Evolutionary conservation across 2,888 invertebrate genomes (phyloP).

Genomic region (Morinoia aosen): DNA sequence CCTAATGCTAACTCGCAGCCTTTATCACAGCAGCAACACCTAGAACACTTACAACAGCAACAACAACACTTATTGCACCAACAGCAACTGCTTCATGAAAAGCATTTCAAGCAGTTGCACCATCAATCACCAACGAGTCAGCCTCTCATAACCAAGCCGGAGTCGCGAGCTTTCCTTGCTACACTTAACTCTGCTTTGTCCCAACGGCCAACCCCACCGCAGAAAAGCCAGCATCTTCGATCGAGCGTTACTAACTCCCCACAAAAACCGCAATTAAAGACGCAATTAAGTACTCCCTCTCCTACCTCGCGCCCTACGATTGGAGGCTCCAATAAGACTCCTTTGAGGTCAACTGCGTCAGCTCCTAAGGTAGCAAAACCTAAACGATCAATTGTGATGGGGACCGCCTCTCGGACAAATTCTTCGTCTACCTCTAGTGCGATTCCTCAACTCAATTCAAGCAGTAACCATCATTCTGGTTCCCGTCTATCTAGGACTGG

Average conservation of each 20-base stretch:
- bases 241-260: not conserved
- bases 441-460: slow-evolving; percentile 43
- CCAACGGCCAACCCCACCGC: slow-evolving; percentile 54
- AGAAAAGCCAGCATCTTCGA: slow-evolving; percentile 39
- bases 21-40: slow-evolving; percentile 4
- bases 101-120: slow-evolving; percentile 43
- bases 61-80: slow-evolving; percentile 50
- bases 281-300: not conserved
- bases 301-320: not conserved
- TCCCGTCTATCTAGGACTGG: slow-evolving; percentile 21
- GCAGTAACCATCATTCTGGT: slow-evolving; percentile 35
- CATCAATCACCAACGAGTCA: not conserved
- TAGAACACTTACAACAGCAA: slow-evolving; percentile 38
- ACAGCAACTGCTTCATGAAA: slow-evolving; percentile 44
- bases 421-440: not conserved
- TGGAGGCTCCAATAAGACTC: slow-evolving; percentile 15
- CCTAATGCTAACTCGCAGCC: slow-evolving; percentile 47
- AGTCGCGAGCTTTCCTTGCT: slow-evolving; percentile 61
- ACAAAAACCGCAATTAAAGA: not conserved
- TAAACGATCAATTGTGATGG: not conserved
- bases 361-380: not conserved
- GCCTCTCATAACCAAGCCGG: slow-evolving; percentile 21
- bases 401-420: slow-evolving; percentile 26
- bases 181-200: slow-evolving; percentile 60
- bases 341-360: not conserved